Percentiles rank a stretch among this genome's conserved stretches.
These are phyloP conservation scores for Helicolenus hilgendorfi DNA, from an alignment of 2,797 vertebrate genomes.

Conservation along the genomic window DNA sequence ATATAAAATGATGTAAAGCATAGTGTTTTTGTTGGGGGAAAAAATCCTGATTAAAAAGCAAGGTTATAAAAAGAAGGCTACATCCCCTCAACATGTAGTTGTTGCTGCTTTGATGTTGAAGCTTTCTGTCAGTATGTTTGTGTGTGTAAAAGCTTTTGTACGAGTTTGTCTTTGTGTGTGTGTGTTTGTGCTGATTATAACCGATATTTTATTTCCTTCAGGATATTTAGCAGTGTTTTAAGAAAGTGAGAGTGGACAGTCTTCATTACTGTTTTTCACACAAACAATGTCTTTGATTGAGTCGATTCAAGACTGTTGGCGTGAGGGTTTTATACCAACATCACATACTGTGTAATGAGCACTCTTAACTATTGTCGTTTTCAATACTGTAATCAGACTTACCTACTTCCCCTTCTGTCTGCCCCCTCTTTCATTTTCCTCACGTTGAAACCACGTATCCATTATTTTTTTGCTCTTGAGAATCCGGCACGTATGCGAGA, in stretches of 20 bases:
- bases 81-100: background rate
- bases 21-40: background rate
- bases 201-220: slow-evolving; percentile 16
- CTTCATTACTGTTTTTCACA: slow-evolving; percentile 10
- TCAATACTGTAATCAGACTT: slow-evolving; percentile 70
- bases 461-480: background rate
- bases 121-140: background rate
- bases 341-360: slow-evolving; percentile 39
- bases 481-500: background rate
- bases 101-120: slow-evolving; percentile 1
- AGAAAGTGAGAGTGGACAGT: slow-evolving; percentile 45
- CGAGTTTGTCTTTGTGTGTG: background rate
- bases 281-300: slow-evolving; percentile 53
- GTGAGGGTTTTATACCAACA: slow-evolving; percentile 26
- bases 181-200: slow-evolving; percentile 3
- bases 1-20: background rate
- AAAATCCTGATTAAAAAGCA: background rate
- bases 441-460: background rate
- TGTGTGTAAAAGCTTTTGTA: background rate
- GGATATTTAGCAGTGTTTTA: slow-evolving; percentile 18
- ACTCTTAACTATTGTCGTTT: slow-evolving; percentile 57
- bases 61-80: background rate
- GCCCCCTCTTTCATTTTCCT: background rate
- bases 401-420: background rate
- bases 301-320: slow-evolving; percentile 31